Base-by-base conservation (phyloP, 2,797 vertebrate species). In the Mormyrus hasselquistii region DNA sequence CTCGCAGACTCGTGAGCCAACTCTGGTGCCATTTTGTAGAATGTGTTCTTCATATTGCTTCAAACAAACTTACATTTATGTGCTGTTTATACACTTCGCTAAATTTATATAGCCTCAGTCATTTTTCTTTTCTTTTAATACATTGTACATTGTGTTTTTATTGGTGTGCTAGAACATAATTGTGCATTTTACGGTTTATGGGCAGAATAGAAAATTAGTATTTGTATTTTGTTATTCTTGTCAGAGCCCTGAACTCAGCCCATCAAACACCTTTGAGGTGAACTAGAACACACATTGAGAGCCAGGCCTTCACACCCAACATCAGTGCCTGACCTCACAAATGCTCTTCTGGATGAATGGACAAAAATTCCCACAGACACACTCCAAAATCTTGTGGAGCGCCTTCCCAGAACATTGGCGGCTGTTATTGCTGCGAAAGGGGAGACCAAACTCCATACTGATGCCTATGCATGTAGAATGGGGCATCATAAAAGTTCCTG, bases 11-110 rank as follows among this genome's bases (percentile, higher is more conserved):
- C 10, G 9, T 14, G 9, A 76, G 69, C 73, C 88, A 55, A 57
- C 5, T 53, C 44, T 76, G 88, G 57, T 89, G 57, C 84, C 88
- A 87, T 89, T 89, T 87, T 87, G 69, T 89, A 22, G 6, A 89
- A 62, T 50, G 19, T 89, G 34, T 57, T 87, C 38, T 44, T 34
- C 84, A 53, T 50, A 59, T 88, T 69, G 57, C 25, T 86, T 86
- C 25, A 69, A 73, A 44, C 12, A 86, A 86, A 69, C 8, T 10
- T 57, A 38, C 14, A 3, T 69, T 86, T 52, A 69, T 34, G 65
- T n/a, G 10, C 29, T 22, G 57, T 85, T 57, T 16, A 84, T 85
- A 34, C n/a, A 2, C 16, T 89, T 53, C 16, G 38, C 62, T 52
- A 41, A 55, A 34, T 50, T 34, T 52, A 19, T 41, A 19, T 55